These are phyloP conservation scores for Sebastes vulpes DNA, from an alignment of 2,797 vertebrate genomes.

Conservation along the genomic window DNA sequence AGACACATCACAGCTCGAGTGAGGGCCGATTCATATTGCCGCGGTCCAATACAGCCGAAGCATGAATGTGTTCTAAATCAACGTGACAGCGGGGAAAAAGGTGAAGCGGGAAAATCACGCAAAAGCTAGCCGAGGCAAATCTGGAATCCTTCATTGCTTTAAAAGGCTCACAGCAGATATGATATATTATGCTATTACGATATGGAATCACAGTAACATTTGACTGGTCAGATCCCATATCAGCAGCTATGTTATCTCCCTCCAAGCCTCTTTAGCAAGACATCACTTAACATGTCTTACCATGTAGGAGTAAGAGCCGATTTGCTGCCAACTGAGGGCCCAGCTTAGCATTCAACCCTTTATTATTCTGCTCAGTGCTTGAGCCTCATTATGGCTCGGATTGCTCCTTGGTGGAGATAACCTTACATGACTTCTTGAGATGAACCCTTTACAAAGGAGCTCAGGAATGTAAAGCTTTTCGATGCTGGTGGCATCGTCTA, in stretches of 20 bases:
- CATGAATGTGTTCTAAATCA: slow-evolving; percentile 48
- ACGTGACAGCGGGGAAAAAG: slow-evolving; percentile 28
- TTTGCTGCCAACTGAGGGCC: slow-evolving; percentile 52
- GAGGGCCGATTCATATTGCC: slow-evolving; percentile 30
- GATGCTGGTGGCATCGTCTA: slow-evolving; percentile 32
- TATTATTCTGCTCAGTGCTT: slow-evolving; percentile 59
- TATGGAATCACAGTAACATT: neutral
- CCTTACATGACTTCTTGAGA: slow-evolving; percentile 68
- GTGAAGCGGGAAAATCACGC: slow-evolving; percentile 20
- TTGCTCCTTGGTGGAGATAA: slow-evolving; percentile 70
- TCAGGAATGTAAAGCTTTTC: slow-evolving; percentile 52
- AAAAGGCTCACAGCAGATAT: neutral
- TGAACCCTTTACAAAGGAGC: slow-evolving; percentile 58
- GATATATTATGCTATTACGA: neutral
- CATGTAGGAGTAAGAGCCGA: slow-evolving; percentile 37
- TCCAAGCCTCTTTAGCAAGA: slow-evolving; percentile 33
- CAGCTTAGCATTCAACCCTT: slow-evolving; percentile 39
- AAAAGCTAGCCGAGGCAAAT: neutral
- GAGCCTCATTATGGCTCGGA: slow-evolving; percentile 67
- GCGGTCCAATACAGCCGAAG: slow-evolving; percentile 28
- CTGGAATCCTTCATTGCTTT: neutral
- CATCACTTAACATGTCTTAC: slow-evolving; percentile 36
- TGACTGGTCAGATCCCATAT: slow-evolving; percentile 25
- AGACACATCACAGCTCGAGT: slow-evolving; percentile 23
- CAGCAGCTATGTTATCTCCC: slow-evolving; percentile 16